A percentile compares a stretch with the other conserved stretches of the same genome.
phyloP scores from a whole-genome alignment of 1,140 invertebrate genomes.

The Micrasema minimum region DNA sequence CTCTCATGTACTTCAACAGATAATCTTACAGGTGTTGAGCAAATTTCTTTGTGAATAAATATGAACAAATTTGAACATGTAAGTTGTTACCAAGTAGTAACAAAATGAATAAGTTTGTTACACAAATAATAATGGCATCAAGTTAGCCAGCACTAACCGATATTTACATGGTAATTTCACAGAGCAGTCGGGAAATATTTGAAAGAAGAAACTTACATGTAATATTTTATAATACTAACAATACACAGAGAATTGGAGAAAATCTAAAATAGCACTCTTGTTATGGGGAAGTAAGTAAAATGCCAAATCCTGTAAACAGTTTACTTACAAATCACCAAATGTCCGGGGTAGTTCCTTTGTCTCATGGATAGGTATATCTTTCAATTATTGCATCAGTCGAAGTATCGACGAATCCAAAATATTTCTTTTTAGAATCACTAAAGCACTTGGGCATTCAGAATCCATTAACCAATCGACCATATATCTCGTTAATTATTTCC shows the following conservation, averaged over 20 bases:
- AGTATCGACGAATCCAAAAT: slow-evolving; percentile 27
- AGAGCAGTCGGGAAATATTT: slow-evolving; percentile 50
- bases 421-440: slow-evolving; percentile 47
- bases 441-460: slow-evolving; percentile 46
- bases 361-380: slow-evolving; percentile 53
- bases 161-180: slow-evolving; percentile 49
- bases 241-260: slow-evolving; percentile 54
- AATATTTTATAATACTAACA: slow-evolving; percentile 52
- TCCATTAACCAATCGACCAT: slow-evolving; percentile 11
- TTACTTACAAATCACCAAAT: slow-evolving; percentile 53
- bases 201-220: slow-evolving; percentile 51
- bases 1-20: no score
- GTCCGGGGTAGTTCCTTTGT: slow-evolving; percentile 49
- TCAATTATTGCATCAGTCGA: slow-evolving; percentile 49
- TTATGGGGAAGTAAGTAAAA: slow-evolving; percentile 43
- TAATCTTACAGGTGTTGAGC: slow-evolving; percentile 4
- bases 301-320: slow-evolving; percentile 47
- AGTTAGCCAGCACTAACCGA: slow-evolving; percentile 41
- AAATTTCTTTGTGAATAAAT: not conserved
- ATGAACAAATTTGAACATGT: not conserved
- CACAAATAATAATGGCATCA: not conserved
- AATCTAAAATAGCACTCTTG: slow-evolving; percentile 53
- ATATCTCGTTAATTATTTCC: slow-evolving; percentile 24
- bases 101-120: not conserved
- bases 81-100: not conserved